phyloP scores from a whole-genome alignment of 2,888 invertebrate species.

The Oscheius myriophilus region DNA sequence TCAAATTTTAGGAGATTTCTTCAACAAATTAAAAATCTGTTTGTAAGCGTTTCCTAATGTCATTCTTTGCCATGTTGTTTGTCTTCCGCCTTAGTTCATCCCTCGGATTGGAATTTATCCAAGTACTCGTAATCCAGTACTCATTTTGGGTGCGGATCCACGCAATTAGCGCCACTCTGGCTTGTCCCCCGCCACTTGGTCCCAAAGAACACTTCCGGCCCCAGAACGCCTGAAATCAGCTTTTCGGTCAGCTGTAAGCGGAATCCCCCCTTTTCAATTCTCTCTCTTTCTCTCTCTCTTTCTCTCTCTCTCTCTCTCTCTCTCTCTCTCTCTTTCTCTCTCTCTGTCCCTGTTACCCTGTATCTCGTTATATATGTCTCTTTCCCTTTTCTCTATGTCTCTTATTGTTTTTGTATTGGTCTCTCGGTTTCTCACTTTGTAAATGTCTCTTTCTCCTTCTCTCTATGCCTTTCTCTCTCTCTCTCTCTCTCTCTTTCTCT shows the following conservation, averaged over 20 bases:
- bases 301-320: background rate
- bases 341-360: background rate
- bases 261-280: too few species aligned
- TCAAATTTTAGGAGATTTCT: too few species aligned
- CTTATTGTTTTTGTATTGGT: too few species aligned
- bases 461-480: too few species aligned
- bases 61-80: too few species aligned
- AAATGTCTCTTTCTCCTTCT: too few species aligned
- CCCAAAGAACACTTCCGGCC: too few species aligned
- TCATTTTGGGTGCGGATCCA: constrained; percentile 3
- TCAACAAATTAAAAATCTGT: too few species aligned
- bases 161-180: constrained; percentile 25
- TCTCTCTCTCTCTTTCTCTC: constrained; percentile 3
- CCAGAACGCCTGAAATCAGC: too few species aligned
- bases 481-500: too few species aligned
- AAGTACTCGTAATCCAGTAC: background rate
- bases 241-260: background rate
- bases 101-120: background rate
- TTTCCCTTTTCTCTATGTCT: background rate
- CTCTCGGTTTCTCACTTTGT: too few species aligned
- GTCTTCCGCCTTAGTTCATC: background rate
- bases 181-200: background rate
- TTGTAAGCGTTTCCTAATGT: too few species aligned
- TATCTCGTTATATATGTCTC: background rate
- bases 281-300: constrained; percentile 2